Conservation (phyloP, 2,888 invertebrate genomes). For the Hartigia nigra region DNA sequence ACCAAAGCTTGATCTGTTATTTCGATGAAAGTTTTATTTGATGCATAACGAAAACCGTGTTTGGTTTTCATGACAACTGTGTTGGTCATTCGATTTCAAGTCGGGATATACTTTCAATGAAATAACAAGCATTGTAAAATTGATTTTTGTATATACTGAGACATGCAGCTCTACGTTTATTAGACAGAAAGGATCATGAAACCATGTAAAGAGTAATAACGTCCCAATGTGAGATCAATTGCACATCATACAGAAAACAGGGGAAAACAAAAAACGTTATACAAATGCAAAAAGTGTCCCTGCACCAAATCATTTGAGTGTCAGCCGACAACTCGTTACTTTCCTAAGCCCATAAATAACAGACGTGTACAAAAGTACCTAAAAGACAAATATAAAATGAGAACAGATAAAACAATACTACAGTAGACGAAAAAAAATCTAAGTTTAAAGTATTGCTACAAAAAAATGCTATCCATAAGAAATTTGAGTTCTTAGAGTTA, state of each 20-base stretch:
- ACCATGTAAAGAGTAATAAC: not conserved
- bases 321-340: not conserved
- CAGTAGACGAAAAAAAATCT: not conserved
- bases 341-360: not conserved
- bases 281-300: not conserved
- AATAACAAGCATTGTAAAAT: not conserved
- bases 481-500: not conserved
- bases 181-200: not conserved
- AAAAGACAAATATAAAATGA: not conserved
- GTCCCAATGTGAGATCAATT: not conserved
- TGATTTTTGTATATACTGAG: not conserved
- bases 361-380: not conserved
- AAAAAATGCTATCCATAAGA: not conserved
- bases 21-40: not conserved
- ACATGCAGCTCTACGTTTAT: not conserved
- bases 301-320: not conserved
- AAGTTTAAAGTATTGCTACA: not conserved
- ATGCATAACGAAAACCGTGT: not conserved
- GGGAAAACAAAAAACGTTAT: not conserved
- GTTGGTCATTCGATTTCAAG: not conserved
- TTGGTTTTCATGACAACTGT: not conserved
- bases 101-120: not conserved
- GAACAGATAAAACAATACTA: not conserved
- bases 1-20: not conserved
- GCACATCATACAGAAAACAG: not conserved